Base-by-base conservation (phyloP, 2,113 vertebrate species). In the Cariama cristata region DNA sequence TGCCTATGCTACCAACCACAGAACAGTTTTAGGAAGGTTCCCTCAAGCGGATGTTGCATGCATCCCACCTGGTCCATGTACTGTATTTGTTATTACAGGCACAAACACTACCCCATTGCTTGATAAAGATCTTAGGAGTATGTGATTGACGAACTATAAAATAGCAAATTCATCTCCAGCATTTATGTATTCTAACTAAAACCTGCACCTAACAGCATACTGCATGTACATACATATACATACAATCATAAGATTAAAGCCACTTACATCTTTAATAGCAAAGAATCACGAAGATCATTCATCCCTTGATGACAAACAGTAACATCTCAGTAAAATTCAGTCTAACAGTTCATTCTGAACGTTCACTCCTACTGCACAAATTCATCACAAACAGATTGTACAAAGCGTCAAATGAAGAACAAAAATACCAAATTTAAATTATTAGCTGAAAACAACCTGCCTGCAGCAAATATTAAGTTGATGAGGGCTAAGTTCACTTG, bases 251-350 rank as follows among this genome's bases (percentile, higher is more conserved):
- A 47, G 15, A 64, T 44, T 63, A 60, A 93, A 93, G 58, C 9
- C 19, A 28, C 27, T 68, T 45, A 60, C 3, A 5, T 42, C 35
- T 74, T 58, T 45, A 89, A 42, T 49, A 66, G 42, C 15, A 85
- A 66, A 64, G 53, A 88, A 90, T 44, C 18, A 35, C 6, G 4
- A 81, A 69, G 8, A 69, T 23, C 2, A 13, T 28, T 81, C 10
- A 1, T 23, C 59, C 40, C 60, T 35, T 42, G 18, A 53, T 74
- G 33, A 60, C 63, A 95, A 85, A 90, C 33, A 76, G 11, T 55
- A 92, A 76, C 47, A 88, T 88, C 52, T 88, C 28, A 85, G 90
- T 59, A 93, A 93, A 93, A 97, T 81, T 74, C 85, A 94, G 38
- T 76, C 91, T 79, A 74, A 67, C 40, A 50, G 60, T 86, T 92